These are phyloP conservation scores for Cichlasoma orientale DNA, from an alignment of 2,797 vertebrate genomes.

Conservation along the genomic window DNA sequence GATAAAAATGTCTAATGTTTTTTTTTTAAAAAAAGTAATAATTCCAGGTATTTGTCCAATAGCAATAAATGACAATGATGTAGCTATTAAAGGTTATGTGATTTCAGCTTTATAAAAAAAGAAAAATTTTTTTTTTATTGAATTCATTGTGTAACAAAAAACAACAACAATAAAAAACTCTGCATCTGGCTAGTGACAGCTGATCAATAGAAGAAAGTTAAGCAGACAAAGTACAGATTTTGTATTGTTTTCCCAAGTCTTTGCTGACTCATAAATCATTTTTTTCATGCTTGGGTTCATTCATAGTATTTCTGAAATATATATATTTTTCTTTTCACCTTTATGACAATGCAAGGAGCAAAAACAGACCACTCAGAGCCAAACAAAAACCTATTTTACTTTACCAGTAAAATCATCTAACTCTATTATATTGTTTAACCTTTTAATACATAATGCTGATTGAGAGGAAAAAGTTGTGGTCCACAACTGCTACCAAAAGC, in stretches of 20 bases:
- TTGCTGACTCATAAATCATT: background rate
- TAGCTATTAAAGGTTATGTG: background rate
- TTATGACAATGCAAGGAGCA: background rate
- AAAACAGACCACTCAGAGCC: background rate
- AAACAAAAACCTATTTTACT: background rate
- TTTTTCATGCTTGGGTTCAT: background rate
- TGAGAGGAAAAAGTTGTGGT: background rate
- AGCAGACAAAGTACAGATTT: background rate
- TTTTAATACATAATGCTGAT: background rate
- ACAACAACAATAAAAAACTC: background rate
- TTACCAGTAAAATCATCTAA: background rate
- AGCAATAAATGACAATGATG: background rate
- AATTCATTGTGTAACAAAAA: background rate
- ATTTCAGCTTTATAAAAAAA: background rate
- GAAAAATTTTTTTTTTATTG: background rate
- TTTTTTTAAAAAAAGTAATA: background rate
- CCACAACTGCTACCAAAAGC: background rate
- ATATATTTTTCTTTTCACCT: background rate
- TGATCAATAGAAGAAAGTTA: background rate
- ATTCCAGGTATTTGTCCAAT: background rate
- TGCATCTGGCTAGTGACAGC: conserved; percentile 5
- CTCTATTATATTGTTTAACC: background rate
- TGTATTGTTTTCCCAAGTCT: background rate
- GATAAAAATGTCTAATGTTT: background rate
- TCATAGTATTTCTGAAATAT: background rate